A percentile compares a stretch with the other conserved stretches of the same genome.
Evolutionary conservation across 2,113 vertebrate species (phyloP).

Genomic region (Pontoporia blainvillei): DNA sequence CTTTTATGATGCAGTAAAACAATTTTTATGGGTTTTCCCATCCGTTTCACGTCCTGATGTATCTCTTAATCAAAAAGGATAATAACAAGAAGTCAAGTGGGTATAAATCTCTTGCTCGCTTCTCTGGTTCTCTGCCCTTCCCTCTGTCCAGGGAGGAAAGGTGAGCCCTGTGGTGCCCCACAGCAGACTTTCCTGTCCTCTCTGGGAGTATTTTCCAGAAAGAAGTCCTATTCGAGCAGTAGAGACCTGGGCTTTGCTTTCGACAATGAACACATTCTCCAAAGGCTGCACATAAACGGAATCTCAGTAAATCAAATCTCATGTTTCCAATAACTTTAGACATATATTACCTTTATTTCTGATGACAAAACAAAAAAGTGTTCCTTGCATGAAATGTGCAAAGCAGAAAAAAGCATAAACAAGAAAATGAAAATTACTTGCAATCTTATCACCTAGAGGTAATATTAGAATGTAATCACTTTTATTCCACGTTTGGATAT

Average conservation of each 20-base stretch:
- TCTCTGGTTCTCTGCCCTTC: constrained; percentile 15
- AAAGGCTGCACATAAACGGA: not conserved
- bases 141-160: not conserved
- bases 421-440: not conserved
- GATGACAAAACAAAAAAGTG: not conserved
- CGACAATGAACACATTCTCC: not conserved
- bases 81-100: constrained; percentile 64
- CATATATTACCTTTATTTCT: not conserved
- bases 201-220: not conserved
- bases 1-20: constrained; percentile 74
- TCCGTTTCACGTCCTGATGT: constrained; percentile 68
- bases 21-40: constrained; percentile 68
- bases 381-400: not conserved
- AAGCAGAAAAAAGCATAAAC: not conserved
- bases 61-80: constrained; percentile 75
- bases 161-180: not conserved
- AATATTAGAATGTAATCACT: not conserved
- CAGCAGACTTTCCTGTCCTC: fast-evolving
- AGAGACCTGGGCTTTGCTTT: not conserved
- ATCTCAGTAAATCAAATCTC: not conserved
- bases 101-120: constrained; percentile 54
- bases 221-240: not conserved
- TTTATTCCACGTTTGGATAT: not conserved
- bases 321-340: not conserved
- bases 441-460: not conserved